phyloP scores from a whole-genome alignment of 2,888 invertebrate genomes.

The Protophormia terraenovae region DNA sequence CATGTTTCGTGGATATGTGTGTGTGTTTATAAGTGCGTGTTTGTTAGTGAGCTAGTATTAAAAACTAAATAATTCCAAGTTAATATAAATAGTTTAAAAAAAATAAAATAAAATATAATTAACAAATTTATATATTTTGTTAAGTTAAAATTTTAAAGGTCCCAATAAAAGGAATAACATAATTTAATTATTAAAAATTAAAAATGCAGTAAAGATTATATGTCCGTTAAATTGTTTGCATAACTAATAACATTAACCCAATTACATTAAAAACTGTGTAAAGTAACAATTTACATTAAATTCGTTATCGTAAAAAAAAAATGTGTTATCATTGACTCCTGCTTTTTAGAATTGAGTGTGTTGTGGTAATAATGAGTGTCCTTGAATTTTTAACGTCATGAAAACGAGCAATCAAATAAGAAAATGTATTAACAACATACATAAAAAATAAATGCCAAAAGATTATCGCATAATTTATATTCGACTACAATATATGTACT shows the following conservation, averaged over 20 bases:
- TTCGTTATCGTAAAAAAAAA: constrained; percentile 6
- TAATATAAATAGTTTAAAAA: background rate
- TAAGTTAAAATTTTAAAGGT: background rate
- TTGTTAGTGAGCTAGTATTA: constrained; percentile 12
- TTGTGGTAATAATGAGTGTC: constrained; percentile 59
- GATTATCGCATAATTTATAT: background rate
- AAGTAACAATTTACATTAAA: constrained; percentile 15
- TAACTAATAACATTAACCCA: constrained; percentile 28
- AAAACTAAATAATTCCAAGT: constrained; percentile 26
- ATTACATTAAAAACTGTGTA: background rate
- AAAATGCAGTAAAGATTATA: background rate
- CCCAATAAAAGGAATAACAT: no score
- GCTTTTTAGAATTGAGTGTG: constrained; percentile 40
- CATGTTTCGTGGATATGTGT: constrained; percentile 13
- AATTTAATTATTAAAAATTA: no score
- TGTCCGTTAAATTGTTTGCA: constrained; percentile 29
- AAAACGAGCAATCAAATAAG: background rate
- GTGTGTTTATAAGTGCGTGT: background rate
- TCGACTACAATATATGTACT: background rate
- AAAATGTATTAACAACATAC: background rate
- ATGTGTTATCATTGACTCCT: constrained; percentile 1
- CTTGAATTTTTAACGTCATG: constrained; percentile 60
- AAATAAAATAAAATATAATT: background rate
- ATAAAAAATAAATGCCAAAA: background rate
- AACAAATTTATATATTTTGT: background rate